phyloP scores from a whole-genome alignment of 2,888 invertebrate genomes.

The Hypomecis punctinalis region DNA sequence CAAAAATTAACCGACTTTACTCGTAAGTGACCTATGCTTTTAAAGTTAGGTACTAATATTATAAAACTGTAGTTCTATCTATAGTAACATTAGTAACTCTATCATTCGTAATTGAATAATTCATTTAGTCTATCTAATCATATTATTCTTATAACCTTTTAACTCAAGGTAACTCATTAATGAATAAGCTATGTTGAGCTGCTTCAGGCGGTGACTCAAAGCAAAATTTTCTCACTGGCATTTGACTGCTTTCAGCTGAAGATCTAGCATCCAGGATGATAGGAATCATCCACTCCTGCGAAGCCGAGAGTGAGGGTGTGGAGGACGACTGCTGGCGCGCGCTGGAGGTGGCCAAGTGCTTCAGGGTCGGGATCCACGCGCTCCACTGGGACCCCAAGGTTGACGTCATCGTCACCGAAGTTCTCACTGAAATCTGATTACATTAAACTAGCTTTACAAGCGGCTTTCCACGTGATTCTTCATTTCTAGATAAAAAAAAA shows the following conservation, averaged over 20 bases:
- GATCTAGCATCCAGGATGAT: constrained; percentile 60
- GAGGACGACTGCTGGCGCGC: constrained; percentile 62
- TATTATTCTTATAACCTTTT: too few species aligned
- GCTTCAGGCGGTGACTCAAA: too few species aligned
- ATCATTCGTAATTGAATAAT: too few species aligned
- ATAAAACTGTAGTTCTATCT: too few species aligned
- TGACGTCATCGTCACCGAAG: constrained; percentile 62
- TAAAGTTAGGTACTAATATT: too few species aligned
- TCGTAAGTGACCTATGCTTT: too few species aligned
- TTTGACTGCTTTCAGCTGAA: constrained; percentile 60
- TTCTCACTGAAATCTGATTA: constrained; percentile 62
- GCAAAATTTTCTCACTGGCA: too few species aligned
- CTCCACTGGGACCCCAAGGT: constrained; percentile 67
- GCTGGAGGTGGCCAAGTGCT: constrained; percentile 70
- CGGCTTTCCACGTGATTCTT: not conserved
- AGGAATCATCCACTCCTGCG: constrained; percentile 61
- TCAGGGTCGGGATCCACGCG: constrained; percentile 59
- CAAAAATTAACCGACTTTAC: too few species aligned
- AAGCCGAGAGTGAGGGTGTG: constrained; percentile 49
- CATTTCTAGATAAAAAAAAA: not conserved
- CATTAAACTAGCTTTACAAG: not conserved
- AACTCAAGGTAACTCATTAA: too few species aligned
- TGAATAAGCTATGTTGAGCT: too few species aligned
- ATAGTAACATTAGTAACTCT: too few species aligned
- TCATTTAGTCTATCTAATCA: too few species aligned